phyloP scores from a whole-genome alignment of 2,797 vertebrate species.

The Tangara arthus region DNA sequence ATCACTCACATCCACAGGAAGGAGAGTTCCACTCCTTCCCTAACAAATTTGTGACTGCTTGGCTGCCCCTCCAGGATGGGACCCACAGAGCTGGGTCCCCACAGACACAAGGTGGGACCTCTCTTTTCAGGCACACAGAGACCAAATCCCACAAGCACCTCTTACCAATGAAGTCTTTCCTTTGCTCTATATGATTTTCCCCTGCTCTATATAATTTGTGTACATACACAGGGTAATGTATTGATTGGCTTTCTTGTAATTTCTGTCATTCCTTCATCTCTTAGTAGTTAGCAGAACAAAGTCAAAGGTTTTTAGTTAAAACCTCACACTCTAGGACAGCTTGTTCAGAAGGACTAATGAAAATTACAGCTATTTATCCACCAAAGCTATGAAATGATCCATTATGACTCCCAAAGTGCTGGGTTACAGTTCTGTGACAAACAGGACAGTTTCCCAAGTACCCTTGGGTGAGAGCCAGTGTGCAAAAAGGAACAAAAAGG shows the following conservation, averaged over 20 bases:
- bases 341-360: conserved; percentile 52
- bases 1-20: neutral
- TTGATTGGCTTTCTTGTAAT: neutral
- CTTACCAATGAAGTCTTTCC: neutral
- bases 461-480: neutral
- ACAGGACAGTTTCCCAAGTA: conserved; percentile 3
- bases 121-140: neutral
- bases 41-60: fast-evolving
- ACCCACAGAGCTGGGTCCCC: fast-evolving
- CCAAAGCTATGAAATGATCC: conserved; percentile 4
- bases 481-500: neutral
- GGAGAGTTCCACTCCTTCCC: neutral
- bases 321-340: neutral
- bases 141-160: neutral
- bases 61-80: neutral
- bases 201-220: neutral
- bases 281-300: neutral
- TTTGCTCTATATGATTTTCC: neutral
- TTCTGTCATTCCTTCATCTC: neutral
- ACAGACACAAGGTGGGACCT: neutral
- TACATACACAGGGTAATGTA: neutral
- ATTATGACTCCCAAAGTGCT: conserved; percentile 17
- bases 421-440: conserved; percentile 37
- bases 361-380: conserved; percentile 58
- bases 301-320: neutral